phyloP scores from a whole-genome alignment of 2,888 invertebrate species.

The Laothoe populi region DNA sequence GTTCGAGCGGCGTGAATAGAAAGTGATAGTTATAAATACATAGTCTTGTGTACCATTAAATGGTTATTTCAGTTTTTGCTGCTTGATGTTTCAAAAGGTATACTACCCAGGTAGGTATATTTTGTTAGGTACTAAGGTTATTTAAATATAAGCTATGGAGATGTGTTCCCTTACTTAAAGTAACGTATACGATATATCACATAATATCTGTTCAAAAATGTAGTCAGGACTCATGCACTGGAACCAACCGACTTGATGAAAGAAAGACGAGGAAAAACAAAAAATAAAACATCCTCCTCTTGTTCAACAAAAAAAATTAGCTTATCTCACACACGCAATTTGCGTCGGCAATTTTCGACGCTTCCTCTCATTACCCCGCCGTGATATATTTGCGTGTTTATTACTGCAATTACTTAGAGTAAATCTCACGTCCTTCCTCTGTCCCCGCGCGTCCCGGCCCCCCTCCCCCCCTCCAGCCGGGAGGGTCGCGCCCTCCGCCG shows the following conservation, averaged over 20 bases:
- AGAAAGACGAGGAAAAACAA: conserved; percentile 54
- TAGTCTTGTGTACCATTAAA: conserved; percentile 31
- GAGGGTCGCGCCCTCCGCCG: conserved; percentile 81
- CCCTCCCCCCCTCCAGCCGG: conserved; percentile 52
- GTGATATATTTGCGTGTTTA: conserved; percentile 85
- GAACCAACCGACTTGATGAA: conserved; percentile 33
- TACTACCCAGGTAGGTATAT: too few species aligned
- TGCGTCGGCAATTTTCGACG: conserved; percentile 81
- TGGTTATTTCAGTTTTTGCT: neutral
- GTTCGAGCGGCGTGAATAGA: conserved; percentile 20
- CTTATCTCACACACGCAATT: conserved; percentile 85
- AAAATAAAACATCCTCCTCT: conserved; percentile 39
- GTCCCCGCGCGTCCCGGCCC: conserved; percentile 54
- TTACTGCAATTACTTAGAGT: conserved; percentile 86
- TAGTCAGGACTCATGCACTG: neutral
- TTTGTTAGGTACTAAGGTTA: neutral
- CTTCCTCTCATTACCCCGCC: conserved; percentile 83
- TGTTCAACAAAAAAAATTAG: conserved; percentile 69
- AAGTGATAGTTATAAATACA: conserved; percentile 29
- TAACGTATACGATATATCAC: too few species aligned
- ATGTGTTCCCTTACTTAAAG: neutral
- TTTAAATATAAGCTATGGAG: neutral
- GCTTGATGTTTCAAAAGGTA: neutral
- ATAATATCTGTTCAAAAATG: neutral
- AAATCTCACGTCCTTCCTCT: conserved; percentile 85